Percentiles rank a stretch among this genome's conserved stretches.
phyloP scores from a whole-genome alignment of 2,797 vertebrate species.

The Sebastes variabilis region DNA sequence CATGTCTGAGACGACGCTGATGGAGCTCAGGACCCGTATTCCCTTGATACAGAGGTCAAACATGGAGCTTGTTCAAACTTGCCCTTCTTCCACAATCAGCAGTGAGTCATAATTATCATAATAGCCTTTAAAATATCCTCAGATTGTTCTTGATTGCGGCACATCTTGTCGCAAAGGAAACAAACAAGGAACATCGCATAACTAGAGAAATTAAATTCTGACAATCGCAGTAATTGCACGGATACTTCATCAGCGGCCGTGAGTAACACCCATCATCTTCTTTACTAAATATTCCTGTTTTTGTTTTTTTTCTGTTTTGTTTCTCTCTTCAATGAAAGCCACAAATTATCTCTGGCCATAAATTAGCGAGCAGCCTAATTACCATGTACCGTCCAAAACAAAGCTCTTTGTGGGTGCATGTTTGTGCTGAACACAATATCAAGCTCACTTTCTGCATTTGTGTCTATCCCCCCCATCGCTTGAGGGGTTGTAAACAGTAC shows the following conservation, averaged over 20 bases:
- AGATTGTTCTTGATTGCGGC: slow-evolving; percentile 21
- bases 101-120: slow-evolving; percentile 24
- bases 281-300: background rate
- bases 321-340: slow-evolving; percentile 5
- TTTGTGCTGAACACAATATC: slow-evolving; percentile 19
- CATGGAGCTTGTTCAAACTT: slow-evolving; percentile 22
- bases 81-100: slow-evolving; percentile 10
- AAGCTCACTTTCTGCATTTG: background rate
- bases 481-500: slow-evolving; percentile 11
- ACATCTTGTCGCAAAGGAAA: background rate
- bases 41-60: slow-evolving; percentile 21
- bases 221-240: background rate
- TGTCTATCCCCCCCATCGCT: background rate
- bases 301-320: background rate
- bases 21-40: slow-evolving; percentile 1
- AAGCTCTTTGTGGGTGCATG: slow-evolving; percentile 28
- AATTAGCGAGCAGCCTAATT: slow-evolving; percentile 51
- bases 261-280: background rate
- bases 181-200: background rate
- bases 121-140: slow-evolving; percentile 24
- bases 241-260: background rate
- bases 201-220: background rate
- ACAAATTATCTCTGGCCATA: slow-evolving; percentile 30
- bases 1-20: slow-evolving; percentile 22
- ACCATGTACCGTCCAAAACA: slow-evolving; percentile 42